Base-by-base conservation (phyloP, 1,140 invertebrate species). In the Prorops nasuta region DNA sequence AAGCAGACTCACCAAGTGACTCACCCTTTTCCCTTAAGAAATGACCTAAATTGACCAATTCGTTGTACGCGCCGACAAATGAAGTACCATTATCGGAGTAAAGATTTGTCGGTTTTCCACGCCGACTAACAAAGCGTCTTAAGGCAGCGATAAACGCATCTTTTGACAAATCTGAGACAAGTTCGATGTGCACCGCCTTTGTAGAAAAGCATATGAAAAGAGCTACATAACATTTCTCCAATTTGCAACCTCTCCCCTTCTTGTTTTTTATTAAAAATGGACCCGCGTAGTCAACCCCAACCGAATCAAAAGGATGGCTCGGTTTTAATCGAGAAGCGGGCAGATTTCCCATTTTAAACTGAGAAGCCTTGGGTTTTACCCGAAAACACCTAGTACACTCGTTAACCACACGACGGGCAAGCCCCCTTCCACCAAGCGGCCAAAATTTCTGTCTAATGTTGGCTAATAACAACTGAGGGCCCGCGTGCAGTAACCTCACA, bases 131-230 rank as follows among this genome's bases (percentile, higher is more conserved):
- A n/a, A n/a, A n/a, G n/a, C n/a, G n/a, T n/a, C n/a, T n/a, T n/a
- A n/a, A n/a, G n/a, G n/a, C n/a, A n/a, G n/a, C n/a, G n/a, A n/a
- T n/a, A n/a, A n/a, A n/a, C n/a, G n/a, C n/a, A n/a, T n/a, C n/a
- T n/a, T n/a, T n/a, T n/a, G n/a, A n/a, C n/a, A n/a, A n/a, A n/a
- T n/a, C n/a, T n/a, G n/a, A n/a, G n/a, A n/a, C n/a, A n/a, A n/a
- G n/a, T n/a, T 74, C 70, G 4, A 74, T 21, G 28, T 73, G 69
- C n/a, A 70, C 37, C 3, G 64, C 67, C 39, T 55, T 56, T 2
- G 61, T 69, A 0, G 49, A 14, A 10, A 67, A 47, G 34, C 67
- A 73, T 1, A 69, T 47, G 32, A 73, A 72, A 0, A 74, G 3
- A 39, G 38, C 32, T 10, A 46, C 17, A 16, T 49, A 54, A 16